A percentile compares a stretch with the other conserved stretches of the same genome.
Evolutionary conservation across 2,113 vertebrate genomes (phyloP).

Genomic region (Anseranas semipalmata): DNA sequence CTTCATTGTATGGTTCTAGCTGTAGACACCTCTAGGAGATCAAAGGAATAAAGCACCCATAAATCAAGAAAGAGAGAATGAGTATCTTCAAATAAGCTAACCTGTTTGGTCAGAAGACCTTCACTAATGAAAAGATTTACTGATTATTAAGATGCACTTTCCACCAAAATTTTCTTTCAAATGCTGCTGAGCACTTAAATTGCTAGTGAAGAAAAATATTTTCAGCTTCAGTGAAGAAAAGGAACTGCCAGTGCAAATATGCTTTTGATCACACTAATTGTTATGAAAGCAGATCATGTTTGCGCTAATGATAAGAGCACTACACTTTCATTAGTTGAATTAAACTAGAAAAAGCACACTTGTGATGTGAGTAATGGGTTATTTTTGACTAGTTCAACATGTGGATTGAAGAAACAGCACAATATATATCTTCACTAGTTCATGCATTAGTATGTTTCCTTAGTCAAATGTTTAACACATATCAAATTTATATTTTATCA

Average conservation of each 20-base stretch:
- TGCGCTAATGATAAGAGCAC: not conserved
- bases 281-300: not conserved
- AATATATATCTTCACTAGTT: not conserved
- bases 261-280: not conserved
- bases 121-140: not conserved
- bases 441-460: not conserved
- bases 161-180: not conserved
- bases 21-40: constrained; percentile 89
- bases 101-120: not conserved
- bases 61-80: not conserved
- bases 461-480: not conserved
- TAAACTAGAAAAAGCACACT: not conserved
- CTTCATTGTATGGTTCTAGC: constrained; percentile 94
- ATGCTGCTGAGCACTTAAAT: not conserved
- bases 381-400: not conserved
- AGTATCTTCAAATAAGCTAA: not conserved
- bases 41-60: not conserved
- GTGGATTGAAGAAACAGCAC: too few species aligned
- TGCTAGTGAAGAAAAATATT: not conserved
- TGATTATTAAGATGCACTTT: not conserved
- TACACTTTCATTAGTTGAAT: not conserved
- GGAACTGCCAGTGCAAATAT: not conserved
- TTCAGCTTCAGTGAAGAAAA: not conserved
- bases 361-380: not conserved
- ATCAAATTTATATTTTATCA: not conserved